Evolutionary conservation across 2,113 vertebrate species (phyloP).

Genomic region (Harpagus bidentatus): DNA sequence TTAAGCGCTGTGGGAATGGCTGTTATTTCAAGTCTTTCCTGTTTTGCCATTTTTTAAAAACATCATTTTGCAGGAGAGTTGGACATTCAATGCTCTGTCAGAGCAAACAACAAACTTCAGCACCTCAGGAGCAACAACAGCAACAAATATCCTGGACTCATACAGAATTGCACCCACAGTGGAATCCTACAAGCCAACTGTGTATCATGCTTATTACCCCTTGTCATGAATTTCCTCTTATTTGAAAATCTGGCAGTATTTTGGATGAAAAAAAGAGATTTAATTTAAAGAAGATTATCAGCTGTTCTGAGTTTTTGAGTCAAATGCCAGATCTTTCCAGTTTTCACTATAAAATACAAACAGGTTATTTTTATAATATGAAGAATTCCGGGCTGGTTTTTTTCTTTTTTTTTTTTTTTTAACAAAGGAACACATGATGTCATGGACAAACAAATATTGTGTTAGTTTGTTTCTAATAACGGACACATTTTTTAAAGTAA

Average conservation of each 20-base stretch:
- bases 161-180: not conserved
- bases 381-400: not conserved
- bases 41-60: not conserved
- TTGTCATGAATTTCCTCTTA: not conserved
- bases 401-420: not conserved
- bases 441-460: constrained; percentile 6
- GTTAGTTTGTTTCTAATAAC: constrained; percentile 29
- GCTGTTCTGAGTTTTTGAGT: constrained; percentile 5
- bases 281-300: constrained; percentile 6
- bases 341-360: constrained; percentile 21
- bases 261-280: not conserved
- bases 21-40: not conserved
- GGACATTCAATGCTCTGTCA: not conserved
- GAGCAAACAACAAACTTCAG: not conserved
- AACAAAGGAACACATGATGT: not conserved
- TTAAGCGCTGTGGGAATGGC: not conserved
- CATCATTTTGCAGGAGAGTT: not conserved
- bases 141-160: not conserved
- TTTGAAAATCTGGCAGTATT: constrained; percentile 10
- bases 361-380: constrained; percentile 6
- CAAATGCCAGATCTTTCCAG: constrained; percentile 30
- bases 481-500: constrained; percentile 11
- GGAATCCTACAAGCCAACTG: not conserved
- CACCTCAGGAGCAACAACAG: not conserved
- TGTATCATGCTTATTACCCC: not conserved